Percentiles rank a stretch among this genome's conserved stretches.
Evolutionary conservation across 2,797 vertebrate species (phyloP).

Genomic region (Pogoniulus pusillus): DNA sequence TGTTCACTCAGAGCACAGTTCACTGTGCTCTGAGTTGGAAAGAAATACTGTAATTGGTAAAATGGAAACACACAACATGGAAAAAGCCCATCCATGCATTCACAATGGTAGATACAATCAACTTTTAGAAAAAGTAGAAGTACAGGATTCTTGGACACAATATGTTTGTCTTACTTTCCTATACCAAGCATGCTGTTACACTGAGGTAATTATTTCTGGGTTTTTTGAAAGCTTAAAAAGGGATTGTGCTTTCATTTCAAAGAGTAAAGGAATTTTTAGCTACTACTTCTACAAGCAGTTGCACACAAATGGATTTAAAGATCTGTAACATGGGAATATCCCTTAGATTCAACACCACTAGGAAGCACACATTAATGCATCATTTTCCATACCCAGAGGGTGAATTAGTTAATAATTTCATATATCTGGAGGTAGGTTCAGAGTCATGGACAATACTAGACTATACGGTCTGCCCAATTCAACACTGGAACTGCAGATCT

Average conservation of each 20-base stretch:
- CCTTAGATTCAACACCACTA: not conserved
- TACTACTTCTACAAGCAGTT: not conserved
- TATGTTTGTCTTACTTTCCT: not conserved
- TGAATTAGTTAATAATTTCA: not conserved
- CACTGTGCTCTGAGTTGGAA: not conserved
- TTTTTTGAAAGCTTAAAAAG: not conserved
- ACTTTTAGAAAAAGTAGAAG: not conserved
- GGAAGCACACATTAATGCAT: not conserved
- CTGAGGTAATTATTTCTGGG: not conserved
- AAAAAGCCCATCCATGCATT: not conserved
- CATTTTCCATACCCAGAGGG: not conserved
- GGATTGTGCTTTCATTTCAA: not conserved
- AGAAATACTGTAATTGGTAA: not conserved
- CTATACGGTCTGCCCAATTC: not conserved
- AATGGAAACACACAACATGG: not conserved
- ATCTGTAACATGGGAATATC: not conserved
- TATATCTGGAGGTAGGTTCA: not conserved
- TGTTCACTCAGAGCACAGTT: too few relatives aligned
- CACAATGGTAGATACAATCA: not conserved
- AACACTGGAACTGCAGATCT: not conserved
- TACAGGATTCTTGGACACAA: not conserved
- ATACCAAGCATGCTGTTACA: not conserved
- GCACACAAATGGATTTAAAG: not conserved
- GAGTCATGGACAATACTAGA: not conserved
- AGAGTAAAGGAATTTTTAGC: not conserved